These are phyloP conservation scores for Scaptomyza polygonia DNA, from an alignment of 2,888 invertebrate genomes.

Conservation along the genomic window DNA sequence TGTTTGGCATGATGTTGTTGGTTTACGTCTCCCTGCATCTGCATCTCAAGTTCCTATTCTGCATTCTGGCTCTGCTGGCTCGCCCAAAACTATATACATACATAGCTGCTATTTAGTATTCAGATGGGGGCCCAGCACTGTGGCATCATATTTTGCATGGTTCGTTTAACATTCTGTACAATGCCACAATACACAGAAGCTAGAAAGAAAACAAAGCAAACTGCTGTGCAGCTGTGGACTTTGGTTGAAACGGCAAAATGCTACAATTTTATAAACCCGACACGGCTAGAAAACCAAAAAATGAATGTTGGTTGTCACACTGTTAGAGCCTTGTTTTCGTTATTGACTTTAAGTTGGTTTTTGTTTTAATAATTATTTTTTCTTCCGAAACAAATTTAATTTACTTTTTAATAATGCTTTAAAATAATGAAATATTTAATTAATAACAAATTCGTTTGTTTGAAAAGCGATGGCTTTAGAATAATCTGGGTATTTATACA, in stretches of 20 bases:
- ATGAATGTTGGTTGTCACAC: slow-evolving; percentile 17
- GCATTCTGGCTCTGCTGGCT: slow-evolving; percentile 47
- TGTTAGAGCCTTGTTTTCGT: neutral
- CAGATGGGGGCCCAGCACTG: slow-evolving; percentile 9
- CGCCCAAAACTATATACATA: slow-evolving; percentile 40
- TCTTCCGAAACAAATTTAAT: too few relatives aligned
- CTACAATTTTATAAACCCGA: slow-evolving; percentile 36
- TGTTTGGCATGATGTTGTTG: neutral
- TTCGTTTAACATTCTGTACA: slow-evolving; percentile 78
- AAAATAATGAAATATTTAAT: too few relatives aligned
- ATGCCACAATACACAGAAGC: slow-evolving; percentile 50
- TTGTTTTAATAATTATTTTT: too few relatives aligned
- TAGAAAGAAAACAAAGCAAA: slow-evolving; percentile 31
- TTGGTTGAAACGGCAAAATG: slow-evolving; percentile 11
- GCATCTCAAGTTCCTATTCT: slow-evolving; percentile 24
- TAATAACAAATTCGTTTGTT: too few relatives aligned
- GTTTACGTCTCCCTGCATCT: neutral
- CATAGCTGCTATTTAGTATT: slow-evolving; percentile 9
- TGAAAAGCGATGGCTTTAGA: too few relatives aligned
- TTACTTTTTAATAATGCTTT: too few relatives aligned
- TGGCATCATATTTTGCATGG: slow-evolving; percentile 75
- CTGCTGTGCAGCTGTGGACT: slow-evolving; percentile 39
- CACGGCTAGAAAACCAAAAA: slow-evolving; percentile 21
- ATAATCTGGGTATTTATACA: too few relatives aligned
- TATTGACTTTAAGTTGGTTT: neutral